Conservation (phyloP, 2,797 vertebrate species). For the Silurus aristotelis region DNA sequence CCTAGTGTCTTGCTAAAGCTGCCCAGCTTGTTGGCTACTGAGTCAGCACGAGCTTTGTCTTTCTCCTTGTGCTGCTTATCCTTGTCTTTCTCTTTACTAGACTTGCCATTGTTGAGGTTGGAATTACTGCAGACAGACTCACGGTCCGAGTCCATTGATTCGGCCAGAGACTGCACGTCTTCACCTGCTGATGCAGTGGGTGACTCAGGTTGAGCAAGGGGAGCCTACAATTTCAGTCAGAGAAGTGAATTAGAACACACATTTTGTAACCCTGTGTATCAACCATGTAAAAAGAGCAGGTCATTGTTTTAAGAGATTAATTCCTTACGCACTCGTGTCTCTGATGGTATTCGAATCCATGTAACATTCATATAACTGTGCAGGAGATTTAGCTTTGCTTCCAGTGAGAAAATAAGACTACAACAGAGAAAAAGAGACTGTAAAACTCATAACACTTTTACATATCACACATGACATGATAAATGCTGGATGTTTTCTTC, state of each 20-base stretch:
- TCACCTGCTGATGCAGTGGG: conserved; percentile 96
- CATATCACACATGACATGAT: background rate
- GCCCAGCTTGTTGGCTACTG: conserved; percentile 97
- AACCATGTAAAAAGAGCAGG: background rate
- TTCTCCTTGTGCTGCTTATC: conserved; percentile 96
- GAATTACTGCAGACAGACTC: conserved; percentile 97
- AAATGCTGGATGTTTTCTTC: conserved; percentile 14
- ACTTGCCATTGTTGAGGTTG: conserved; percentile 90
- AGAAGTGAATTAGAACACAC: background rate
- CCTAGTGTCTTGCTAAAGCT: conserved; percentile 98
- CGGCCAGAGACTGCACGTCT: conserved; percentile 94
- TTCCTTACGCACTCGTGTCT: conserved; percentile 86
- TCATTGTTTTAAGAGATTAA: background rate
- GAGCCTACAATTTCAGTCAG: conserved; percentile 79
- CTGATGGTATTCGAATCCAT: conserved; percentile 97
- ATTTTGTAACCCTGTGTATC: background rate
- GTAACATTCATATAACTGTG: conserved; percentile 99
- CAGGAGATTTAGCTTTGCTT: conserved; percentile 97
- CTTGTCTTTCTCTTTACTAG: conserved; percentile 91
- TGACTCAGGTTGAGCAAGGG: conserved; percentile 96
- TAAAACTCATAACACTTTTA: background rate
- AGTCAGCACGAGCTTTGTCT: conserved; percentile 91
- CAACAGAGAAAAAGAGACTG: conserved; percentile 39
- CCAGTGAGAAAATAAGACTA: conserved; percentile 97
- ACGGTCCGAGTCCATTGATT: conserved; percentile 95